Evolutionary conservation across 2,888 invertebrate species (phyloP), one percentile per base, ranked within the genome.

Genomic region (Mythimna ferrago): DNA sequence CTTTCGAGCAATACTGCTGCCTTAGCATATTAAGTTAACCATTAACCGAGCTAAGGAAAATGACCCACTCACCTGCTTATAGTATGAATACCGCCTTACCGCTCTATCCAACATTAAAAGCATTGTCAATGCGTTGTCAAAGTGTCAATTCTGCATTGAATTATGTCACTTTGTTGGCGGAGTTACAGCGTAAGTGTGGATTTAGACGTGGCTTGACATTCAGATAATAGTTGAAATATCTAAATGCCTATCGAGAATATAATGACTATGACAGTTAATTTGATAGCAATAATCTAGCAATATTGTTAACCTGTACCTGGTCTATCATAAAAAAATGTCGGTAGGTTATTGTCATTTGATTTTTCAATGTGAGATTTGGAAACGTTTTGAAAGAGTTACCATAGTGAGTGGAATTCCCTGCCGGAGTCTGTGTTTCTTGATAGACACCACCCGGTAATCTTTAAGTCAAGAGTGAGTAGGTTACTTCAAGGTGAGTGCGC

Each of bases 101-200:
- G 21, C 57, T 65, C 61, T 53, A 64, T 62, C 41, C 26, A 62
- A 75, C 71, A 78, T 83, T 76, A 85, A 75, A 83, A 82, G 83
- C 76, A 75, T 71, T 82, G 82, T 80, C 79, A 78, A 68, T 64
- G 62, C 57, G 73, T 63, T 81, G 83, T 83, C 85, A 78, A 78
- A 38, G 66, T 85, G 85, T 83, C 84, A 84, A 78, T 85, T 84
- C 73, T 80, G 73, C 70, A 71, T 76, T 80, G 79, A 83, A 84
- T 84, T 83, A 76, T 77, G 83, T 85, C 83, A 83, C 63, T 73
- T 83, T 63, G 70, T 68, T 63, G 63, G 69, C 26, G 66, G 74
- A 68, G 68, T 62, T 44, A 73, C 51, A 44, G 66, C 58, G 58
- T 72, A 65, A 69, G 64, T 74, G 60, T 66, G 56, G 66, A 63